Conservation (phyloP, 2,113 vertebrate genomes). For the Narcine bancroftii region DNA sequence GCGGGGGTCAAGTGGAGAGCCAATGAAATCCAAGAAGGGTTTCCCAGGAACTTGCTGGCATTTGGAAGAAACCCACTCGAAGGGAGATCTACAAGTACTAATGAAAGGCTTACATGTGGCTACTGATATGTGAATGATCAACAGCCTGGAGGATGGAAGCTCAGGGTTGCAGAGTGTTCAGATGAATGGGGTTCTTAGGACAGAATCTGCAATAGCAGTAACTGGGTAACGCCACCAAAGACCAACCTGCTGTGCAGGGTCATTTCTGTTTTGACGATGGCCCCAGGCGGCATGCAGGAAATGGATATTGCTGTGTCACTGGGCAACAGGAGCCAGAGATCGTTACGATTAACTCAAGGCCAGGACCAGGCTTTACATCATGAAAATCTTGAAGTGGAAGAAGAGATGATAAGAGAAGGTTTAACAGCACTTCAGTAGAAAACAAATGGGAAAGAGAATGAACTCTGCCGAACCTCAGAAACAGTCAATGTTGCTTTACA, state of each 20-base stretch:
- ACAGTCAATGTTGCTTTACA: not conserved
- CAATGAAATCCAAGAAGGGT: not conserved
- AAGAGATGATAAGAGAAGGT: not conserved
- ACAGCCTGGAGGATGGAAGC: not conserved
- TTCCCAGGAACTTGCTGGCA: not conserved
- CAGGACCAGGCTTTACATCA: not conserved
- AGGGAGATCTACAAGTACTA: not conserved
- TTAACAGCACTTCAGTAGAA: not conserved
- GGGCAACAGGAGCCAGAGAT: not conserved
- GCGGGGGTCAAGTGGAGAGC: no score
- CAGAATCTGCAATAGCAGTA: no score
- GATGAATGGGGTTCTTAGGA: not conserved
- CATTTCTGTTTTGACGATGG: no score
- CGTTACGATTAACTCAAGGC: not conserved
- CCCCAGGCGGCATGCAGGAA: not conserved
- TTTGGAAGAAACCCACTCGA: not conserved
- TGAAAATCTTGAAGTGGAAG: not conserved
- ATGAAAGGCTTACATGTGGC: not conserved
- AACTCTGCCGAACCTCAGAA: not conserved
- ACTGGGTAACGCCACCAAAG: no score
- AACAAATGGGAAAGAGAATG: not conserved
- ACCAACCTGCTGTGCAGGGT: no score
- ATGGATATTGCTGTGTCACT: not conserved
- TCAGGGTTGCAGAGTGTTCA: not conserved
- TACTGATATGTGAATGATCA: not conserved